Conservation (phyloP, 2,113 vertebrate species). For the Bos taurus region DNA sequence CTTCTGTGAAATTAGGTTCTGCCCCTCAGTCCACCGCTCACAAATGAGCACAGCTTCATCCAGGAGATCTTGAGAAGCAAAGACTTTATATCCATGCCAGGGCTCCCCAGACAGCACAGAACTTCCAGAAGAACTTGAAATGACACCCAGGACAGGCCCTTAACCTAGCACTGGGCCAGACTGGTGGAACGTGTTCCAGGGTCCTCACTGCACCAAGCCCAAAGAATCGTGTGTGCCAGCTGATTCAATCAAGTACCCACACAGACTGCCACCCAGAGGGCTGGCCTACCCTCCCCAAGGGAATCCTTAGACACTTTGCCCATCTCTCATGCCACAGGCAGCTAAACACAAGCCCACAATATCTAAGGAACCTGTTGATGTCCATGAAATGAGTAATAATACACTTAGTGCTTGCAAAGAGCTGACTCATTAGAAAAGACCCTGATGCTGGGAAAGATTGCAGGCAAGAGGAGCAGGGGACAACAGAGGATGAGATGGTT, state of each 20-base stretch:
- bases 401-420: background rate
- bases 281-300: background rate
- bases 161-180: background rate
- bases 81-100: background rate
- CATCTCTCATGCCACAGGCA: background rate
- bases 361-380: background rate
- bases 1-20: background rate
- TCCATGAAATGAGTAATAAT: background rate
- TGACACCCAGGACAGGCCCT: background rate
- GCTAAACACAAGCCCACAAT: background rate
- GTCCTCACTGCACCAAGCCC: background rate
- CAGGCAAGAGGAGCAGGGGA: background rate
- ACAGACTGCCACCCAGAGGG: background rate
- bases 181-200: background rate
- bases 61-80: background rate
- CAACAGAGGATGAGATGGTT: background rate
- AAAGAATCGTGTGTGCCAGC: background rate
- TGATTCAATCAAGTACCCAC: background rate
- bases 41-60: background rate
- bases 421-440: background rate
- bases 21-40: background rate
- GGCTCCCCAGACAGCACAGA: background rate
- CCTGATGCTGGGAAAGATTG: background rate
- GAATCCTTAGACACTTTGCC: background rate
- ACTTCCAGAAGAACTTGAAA: background rate